phyloP scores from a whole-genome alignment of 53 echinoderm and acorn worm genomes.

The Hippasteria phrygiana region DNA sequence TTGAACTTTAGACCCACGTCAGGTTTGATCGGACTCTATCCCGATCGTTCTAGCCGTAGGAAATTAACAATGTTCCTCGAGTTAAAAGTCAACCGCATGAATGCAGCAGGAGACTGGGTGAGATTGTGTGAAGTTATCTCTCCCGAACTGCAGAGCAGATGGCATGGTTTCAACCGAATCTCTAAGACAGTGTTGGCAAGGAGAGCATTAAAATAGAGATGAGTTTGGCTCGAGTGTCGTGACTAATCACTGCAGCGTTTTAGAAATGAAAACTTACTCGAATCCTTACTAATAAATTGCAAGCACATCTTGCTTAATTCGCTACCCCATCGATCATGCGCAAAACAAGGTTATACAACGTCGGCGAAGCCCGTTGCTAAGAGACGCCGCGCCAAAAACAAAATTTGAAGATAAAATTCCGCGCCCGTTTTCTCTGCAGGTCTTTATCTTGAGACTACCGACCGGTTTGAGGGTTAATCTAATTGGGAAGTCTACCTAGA shows the following conservation, averaged over 20 bases:
- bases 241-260: neutral
- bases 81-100: neutral
- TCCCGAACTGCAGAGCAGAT: no score
- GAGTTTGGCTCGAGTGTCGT: neutral
- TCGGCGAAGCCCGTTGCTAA: neutral
- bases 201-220: neutral
- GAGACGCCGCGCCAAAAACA: constrained; percentile 9
- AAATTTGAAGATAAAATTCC: neutral
- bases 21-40: neutral
- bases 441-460: constrained; percentile 39
- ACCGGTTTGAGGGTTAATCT: constrained; percentile 34
- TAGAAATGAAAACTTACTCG: no score
- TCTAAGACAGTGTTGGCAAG: neutral
- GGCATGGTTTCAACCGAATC: no score
- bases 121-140: no score
- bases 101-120: no score
- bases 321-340: neutral
- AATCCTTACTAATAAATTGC: no score
- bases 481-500: constrained; percentile 39
- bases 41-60: neutral
- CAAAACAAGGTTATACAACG: neutral
- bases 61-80: neutral
- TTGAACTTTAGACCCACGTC: neutral
- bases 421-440: neutral
- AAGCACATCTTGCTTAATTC: neutral